Conservation (phyloP, 2,888 invertebrate genomes). For the Volucella bombylans region DNA sequence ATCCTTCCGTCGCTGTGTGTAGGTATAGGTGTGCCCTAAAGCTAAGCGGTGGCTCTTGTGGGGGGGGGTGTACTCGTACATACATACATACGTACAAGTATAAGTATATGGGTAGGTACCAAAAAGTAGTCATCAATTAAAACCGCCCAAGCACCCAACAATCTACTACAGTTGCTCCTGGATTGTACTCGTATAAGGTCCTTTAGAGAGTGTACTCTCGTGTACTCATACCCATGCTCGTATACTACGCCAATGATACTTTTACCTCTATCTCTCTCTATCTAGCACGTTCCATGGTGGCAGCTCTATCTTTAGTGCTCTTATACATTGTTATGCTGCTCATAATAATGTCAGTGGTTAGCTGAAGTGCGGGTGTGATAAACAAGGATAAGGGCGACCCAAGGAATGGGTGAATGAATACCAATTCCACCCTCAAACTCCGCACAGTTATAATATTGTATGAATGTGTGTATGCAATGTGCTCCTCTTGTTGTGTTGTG, state of each 20-base stretch:
- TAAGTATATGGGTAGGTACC: neutral
- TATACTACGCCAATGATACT: slow-evolving; percentile 47
- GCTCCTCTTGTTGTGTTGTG: slow-evolving; percentile 43
- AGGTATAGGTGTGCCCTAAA: too few relatives aligned
- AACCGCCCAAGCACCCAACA: slow-evolving; percentile 45
- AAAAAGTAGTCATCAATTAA: slow-evolving; percentile 46
- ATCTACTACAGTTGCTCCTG: slow-evolving; percentile 59
- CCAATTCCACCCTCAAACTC: too few relatives aligned
- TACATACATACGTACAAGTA: too few relatives aligned
- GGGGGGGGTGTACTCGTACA: too few relatives aligned
- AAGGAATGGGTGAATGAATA: slow-evolving; percentile 12
- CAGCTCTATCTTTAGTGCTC: slow-evolving; percentile 35
- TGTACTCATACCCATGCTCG: too few relatives aligned
- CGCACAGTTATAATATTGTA: neutral
- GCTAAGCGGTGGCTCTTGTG: too few relatives aligned
- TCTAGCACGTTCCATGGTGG: neutral
- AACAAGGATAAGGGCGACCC: slow-evolving; percentile 49
- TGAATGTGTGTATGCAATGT: neutral
- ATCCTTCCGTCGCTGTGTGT: slow-evolving; percentile 29
- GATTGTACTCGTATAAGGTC: slow-evolving; percentile 61
- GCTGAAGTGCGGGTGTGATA: slow-evolving; percentile 73
- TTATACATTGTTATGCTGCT: slow-evolving; percentile 71
- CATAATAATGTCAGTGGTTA: slow-evolving; percentile 74
- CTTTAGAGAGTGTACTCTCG: slow-evolving; percentile 32
- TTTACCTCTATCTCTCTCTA: slow-evolving; percentile 31